Percentiles rank a stretch among this genome's conserved stretches.
phyloP scores from a whole-genome alignment of 92 coral and sea anemone species.

The Epizoanthus illoricatus region DNA sequence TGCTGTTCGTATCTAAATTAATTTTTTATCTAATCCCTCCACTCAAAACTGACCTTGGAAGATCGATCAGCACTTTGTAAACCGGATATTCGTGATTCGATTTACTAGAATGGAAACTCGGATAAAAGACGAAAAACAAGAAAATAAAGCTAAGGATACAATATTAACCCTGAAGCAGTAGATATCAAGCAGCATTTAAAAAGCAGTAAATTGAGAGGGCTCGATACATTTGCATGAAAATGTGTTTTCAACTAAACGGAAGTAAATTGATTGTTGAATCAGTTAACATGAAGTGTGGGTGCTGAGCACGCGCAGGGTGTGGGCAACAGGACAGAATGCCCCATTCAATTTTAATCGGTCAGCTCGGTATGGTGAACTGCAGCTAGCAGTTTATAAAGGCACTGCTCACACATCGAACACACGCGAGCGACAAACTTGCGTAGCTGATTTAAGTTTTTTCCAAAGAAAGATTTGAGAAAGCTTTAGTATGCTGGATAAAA shows the following conservation, averaged over 20 bases:
- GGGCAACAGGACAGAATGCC: too few species aligned
- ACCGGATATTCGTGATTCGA: too few species aligned
- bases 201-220: not conserved
- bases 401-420: not conserved
- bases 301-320: too few species aligned
- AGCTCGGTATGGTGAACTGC: not conserved
- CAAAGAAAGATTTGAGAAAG: not conserved
- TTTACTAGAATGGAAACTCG: not conserved
- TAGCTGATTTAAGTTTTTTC: too few species aligned
- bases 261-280: not conserved
- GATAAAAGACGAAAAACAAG: not conserved
- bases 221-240: conserved; percentile 23
- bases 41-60: too few species aligned
- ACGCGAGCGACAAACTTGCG: too few species aligned
- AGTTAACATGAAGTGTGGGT: too few species aligned
- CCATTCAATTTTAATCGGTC: too few species aligned
- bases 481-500: conserved; percentile 22
- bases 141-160: not conserved
- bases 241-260: conserved; percentile 2
- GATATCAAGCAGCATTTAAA: conserved; percentile 1
- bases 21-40: too few species aligned
- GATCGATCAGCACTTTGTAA: too few species aligned
- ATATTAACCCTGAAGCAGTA: conserved; percentile 12
- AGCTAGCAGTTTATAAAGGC: not conserved
- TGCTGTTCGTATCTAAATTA: too few species aligned